A percentile compares a stretch with the other conserved stretches of the same genome.
Conservation (phyloP, 2,113 vertebrate genomes). For the Coracopsis vasa region DNA sequence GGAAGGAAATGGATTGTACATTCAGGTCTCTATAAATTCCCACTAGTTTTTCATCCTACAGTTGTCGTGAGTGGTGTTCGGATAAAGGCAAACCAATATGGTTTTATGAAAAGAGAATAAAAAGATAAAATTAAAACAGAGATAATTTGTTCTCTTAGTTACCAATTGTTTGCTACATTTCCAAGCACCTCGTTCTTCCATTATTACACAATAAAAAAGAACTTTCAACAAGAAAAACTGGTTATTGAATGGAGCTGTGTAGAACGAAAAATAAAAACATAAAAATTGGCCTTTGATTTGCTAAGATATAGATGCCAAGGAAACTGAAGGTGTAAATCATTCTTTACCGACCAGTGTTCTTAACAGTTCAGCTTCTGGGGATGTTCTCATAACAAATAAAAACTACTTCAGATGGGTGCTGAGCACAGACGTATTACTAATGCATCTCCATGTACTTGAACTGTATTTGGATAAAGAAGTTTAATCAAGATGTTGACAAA, state of each 20-base stretch:
- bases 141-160: background rate
- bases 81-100: background rate
- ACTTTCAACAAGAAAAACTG: background rate
- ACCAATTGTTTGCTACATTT: background rate
- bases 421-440: background rate
- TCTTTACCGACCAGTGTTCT: background rate
- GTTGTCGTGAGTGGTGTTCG: background rate
- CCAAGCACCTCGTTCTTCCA: background rate
- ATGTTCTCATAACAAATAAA: background rate
- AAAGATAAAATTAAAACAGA: background rate
- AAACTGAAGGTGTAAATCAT: background rate
- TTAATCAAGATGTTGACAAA: background rate
- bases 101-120: conserved; percentile 15
- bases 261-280: background rate
- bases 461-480: background rate
- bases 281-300: background rate
- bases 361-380: background rate
- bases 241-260: background rate
- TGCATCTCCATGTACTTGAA: background rate
- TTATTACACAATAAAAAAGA: background rate
- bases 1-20: background rate
- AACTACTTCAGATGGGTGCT: background rate
- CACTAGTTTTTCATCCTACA: conserved; percentile 18
- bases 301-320: background rate
- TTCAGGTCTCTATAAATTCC: background rate